phyloP scores from a whole-genome alignment of 2,113 vertebrate species.

The Daboia siamensis region DNA sequence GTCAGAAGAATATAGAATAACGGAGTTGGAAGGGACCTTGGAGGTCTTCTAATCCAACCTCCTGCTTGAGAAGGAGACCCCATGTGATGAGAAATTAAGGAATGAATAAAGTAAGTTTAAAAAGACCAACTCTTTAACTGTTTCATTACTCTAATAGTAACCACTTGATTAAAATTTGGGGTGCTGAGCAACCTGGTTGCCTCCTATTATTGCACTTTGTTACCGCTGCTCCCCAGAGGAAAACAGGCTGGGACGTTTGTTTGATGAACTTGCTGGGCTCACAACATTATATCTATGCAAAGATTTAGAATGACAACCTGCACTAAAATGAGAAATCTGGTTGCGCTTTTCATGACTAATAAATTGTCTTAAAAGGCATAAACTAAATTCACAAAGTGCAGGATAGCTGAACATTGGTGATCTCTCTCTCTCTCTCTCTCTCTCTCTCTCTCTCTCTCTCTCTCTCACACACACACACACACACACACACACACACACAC shows the following conservation, averaged over 20 bases:
- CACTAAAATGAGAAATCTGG: background rate
- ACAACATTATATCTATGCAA: too few relatives aligned
- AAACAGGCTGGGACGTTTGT: background rate
- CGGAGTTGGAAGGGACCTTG: background rate
- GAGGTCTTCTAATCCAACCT: background rate
- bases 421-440: too few relatives aligned
- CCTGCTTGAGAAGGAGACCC: too few relatives aligned
- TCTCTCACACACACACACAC: too few relatives aligned
- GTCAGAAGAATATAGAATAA: background rate
- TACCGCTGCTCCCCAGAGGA: background rate
- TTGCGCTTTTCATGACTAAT: background rate
- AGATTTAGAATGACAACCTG: background rate
- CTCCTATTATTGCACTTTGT: background rate
- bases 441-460: too few relatives aligned
- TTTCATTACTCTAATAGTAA: background rate
- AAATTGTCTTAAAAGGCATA: too few relatives aligned
- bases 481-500: too few relatives aligned
- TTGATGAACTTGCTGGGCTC: background rate
- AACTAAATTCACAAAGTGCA: too few relatives aligned
- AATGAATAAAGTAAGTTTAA: background rate
- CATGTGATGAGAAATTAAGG: background rate
- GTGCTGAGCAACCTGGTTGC: background rate
- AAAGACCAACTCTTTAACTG: background rate
- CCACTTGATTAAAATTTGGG: background rate
- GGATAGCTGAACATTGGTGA: too few relatives aligned